A percentile compares a stretch with the other conserved stretches of the same genome.
Conservation (phyloP, 2,888 invertebrate species). For the Petrophora chlorosata region DNA sequence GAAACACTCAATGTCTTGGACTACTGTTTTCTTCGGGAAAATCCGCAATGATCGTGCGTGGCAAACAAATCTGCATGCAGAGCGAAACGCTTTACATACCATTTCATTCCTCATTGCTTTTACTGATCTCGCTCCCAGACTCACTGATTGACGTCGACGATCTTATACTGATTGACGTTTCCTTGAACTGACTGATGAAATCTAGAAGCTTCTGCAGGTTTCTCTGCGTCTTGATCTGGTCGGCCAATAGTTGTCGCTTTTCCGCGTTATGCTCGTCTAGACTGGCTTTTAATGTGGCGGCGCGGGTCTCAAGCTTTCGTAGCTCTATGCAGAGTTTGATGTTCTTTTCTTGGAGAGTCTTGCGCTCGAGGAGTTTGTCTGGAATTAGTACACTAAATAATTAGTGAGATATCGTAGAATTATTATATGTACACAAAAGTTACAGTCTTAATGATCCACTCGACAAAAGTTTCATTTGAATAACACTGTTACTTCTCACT, state of each 20-base stretch:
- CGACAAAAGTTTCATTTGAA: too few species aligned
- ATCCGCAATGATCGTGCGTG: too few species aligned
- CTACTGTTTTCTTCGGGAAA: too few species aligned
- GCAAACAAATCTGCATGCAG: too few species aligned
- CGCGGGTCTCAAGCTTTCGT: slow-evolving; percentile 72
- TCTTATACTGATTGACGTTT: slow-evolving; percentile 69
- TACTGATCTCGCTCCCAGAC: slow-evolving; percentile 71
- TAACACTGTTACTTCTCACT: too few species aligned
- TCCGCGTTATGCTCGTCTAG: slow-evolving; percentile 76
- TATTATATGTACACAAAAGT: too few species aligned
- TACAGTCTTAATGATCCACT: too few species aligned
- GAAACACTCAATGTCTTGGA: too few species aligned
- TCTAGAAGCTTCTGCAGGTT: slow-evolving; percentile 78
- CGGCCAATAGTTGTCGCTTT: slow-evolving; percentile 72
- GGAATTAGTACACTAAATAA: slow-evolving; percentile 17
- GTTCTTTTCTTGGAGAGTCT: slow-evolving; percentile 73
- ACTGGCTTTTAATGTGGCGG: slow-evolving; percentile 72
- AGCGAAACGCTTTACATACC: too few species aligned
- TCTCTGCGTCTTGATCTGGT: slow-evolving; percentile 76
- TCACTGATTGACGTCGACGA: slow-evolving; percentile 68
- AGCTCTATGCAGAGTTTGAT: slow-evolving; percentile 73
- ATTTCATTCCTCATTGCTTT: slow-evolving; percentile 73
- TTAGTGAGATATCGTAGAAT: too few species aligned
- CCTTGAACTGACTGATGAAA: slow-evolving; percentile 78
- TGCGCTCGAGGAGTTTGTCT: slow-evolving; percentile 76